These are phyloP conservation scores for Drosophila eohydei DNA, from an alignment of 2,888 invertebrate genomes.

Conservation along the genomic window DNA sequence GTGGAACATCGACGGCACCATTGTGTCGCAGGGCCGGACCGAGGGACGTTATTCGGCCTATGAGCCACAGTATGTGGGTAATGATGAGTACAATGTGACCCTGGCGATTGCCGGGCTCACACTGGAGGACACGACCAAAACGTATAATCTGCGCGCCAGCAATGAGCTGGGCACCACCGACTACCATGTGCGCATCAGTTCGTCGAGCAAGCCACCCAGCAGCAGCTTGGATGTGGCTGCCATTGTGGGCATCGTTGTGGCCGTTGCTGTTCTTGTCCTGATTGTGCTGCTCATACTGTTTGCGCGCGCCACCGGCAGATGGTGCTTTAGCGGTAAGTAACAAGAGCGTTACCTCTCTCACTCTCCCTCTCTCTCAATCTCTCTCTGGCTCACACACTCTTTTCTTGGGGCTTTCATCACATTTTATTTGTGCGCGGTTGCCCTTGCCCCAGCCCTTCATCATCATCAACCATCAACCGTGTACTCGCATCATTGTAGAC, in stretches of 20 bases:
- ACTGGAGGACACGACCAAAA: constrained; percentile 91
- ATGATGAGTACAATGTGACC: constrained; percentile 90
- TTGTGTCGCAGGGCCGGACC: constrained; percentile 86
- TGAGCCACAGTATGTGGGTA: constrained; percentile 81
- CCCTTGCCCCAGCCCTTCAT: constrained; percentile 13
- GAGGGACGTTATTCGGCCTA: constrained; percentile 82
- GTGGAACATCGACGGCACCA: constrained; percentile 88
- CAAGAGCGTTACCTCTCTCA: background rate
- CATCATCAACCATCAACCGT: constrained; percentile 37
- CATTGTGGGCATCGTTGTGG: constrained; percentile 91
- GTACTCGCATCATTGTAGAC: constrained; percentile 38
- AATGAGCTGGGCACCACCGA: constrained; percentile 89
- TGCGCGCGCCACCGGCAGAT: constrained; percentile 92
- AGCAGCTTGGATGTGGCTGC: constrained; percentile 90
- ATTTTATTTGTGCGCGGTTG: constrained; percentile 49
- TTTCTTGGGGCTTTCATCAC: constrained; percentile 11
- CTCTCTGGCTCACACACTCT: too few relatives aligned
- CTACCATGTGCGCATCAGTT: constrained; percentile 90
- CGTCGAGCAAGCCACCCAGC: constrained; percentile 88
- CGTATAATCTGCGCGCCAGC: constrained; percentile 88
- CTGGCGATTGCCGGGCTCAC: constrained; percentile 89
- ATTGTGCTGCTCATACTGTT: constrained; percentile 89
- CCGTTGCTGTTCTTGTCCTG: constrained; percentile 88
- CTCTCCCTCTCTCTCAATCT: background rate
- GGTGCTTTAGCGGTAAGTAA: constrained; percentile 94